Evolutionary conservation across 2,797 vertebrate genomes (phyloP), one percentile per base, ranked within the genome.

Genomic region (Calcarius lapponicus): DNA sequence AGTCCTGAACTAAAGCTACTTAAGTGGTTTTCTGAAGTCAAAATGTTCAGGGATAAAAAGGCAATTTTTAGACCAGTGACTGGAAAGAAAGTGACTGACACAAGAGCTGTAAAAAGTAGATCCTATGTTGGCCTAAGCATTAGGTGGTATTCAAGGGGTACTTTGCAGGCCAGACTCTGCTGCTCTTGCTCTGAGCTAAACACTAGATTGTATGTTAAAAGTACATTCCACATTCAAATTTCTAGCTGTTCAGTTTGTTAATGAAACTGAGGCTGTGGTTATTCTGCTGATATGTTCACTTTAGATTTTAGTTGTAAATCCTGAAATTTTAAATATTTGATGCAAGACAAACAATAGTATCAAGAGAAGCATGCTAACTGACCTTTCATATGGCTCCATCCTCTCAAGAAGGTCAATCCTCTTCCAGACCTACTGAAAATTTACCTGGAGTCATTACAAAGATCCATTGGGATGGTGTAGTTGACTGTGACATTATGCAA

Each of bases 11-110:
- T 83, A 88, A 88, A 93, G 47, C 51, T 79, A 43, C 56, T 90
- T 79, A 51, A 70, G 58, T 70, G 19, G 38, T 69, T 93, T 89
- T 91, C 61, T 92, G 45, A 94, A 95, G 80, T 71, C 28, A 88
- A 70, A 91, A 70, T 76, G 45, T 67, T 56, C 70, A 76, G 32
- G 50, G 76, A 66, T 96, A 75, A 86, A 94, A 85, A 72, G 34
- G 29, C 48, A 81, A 61, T 62, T 90, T 94, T 88, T 86, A 81
- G 65, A 76, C 32, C 76, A 71, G 40, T 73, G 53, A 21, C 80
- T 93, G 82, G 85, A 86, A 94, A 78, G 40, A 29, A 80, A 75
- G 51, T 57, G 45, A 79, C 24, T 86, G 82, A 62, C 51, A 56
- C 8, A 38, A 71, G 62, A 79, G 21, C 29, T 54, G 11, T 47